Evolutionary conservation across 2,113 vertebrate species (phyloP), one percentile per base, ranked within the genome.

Genomic region (Calidris pugnax): DNA sequence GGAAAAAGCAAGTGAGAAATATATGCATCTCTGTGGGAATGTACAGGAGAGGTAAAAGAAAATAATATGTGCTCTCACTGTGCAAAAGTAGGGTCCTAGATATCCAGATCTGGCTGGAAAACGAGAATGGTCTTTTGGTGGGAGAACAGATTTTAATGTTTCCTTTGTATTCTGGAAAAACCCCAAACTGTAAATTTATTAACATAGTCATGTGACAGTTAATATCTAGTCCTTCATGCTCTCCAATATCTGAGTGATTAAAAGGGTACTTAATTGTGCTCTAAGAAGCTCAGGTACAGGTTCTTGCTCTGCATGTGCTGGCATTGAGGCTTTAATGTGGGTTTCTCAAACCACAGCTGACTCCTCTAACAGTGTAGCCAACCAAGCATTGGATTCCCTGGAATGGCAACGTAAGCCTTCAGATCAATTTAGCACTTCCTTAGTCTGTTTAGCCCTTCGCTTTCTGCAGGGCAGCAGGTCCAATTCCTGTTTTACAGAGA

Each of bases 321-420:
- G 19, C 28, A 35, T 0, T 48, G 24, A 45, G 8, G 35, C 17
- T 78, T 85, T 43, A 71, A 16, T 1, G 0, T 24, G 14, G 2
- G 1, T 67, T 81, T 87, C 12, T 35, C 22, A n/a, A 10, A 83
- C 32, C 11, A 51, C 3, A 75, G 20, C 20, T 83, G 30, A 30
- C 12, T 78, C 4, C 3, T 67, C 24, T 63, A 48, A 66, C 7
- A 41, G 8, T 39, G 12, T 33, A 47, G 21, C 22, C 48, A 59
- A 5, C 33, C 64, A 60, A 43, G 28, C 59, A 51, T 2, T 51
- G 39, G 7, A 15, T 48, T 90, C 13, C 14, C 39, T 48, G 30
- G 21, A 80, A 64, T 10, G 2, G n/a, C 47, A 86, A 50, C 9
- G 24, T 43, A 51, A 64, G 21, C 17, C n/a, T 59, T 27, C 7